These are phyloP conservation scores for Poecilia velifera DNA, from an alignment of 2,797 vertebrate genomes.

Conservation along the genomic window DNA sequence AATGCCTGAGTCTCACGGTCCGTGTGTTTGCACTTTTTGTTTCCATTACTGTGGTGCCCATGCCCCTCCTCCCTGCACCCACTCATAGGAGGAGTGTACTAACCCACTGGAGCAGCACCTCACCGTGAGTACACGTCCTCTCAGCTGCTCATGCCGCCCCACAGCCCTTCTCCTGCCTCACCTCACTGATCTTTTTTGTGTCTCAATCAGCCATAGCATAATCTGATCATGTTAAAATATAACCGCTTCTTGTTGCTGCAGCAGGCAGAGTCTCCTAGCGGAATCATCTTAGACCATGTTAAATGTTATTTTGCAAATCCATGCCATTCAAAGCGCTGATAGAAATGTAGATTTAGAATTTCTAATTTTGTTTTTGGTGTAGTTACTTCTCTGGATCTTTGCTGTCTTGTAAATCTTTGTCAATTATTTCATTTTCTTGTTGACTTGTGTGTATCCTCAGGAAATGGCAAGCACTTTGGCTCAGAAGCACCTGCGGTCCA, in stretches of 20 bases:
- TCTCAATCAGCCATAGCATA: constrained; percentile 23
- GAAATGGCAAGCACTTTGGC: constrained; percentile 97
- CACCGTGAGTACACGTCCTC: constrained; percentile 89
- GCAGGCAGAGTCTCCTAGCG: constrained; percentile 58
- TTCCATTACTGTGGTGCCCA: constrained; percentile 69
- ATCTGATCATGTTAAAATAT: constrained; percentile 32
- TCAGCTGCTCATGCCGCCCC: constrained; percentile 48
- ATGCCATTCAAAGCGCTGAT: constrained; percentile 19
- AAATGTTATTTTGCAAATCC: constrained; percentile 22
- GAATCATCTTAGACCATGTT: constrained; percentile 14
- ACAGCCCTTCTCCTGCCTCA: constrained; percentile 28
- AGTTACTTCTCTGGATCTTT: constrained; percentile 3
- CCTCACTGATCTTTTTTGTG: constrained; percentile 34
- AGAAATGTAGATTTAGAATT: constrained; percentile 20
- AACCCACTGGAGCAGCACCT: constrained; percentile 93
- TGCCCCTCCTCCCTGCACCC: constrained; percentile 58
- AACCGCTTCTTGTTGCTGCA: constrained; percentile 43
- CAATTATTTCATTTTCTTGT: constrained; percentile 24
- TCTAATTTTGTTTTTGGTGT: background rate
- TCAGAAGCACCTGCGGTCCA: constrained; percentile 95
- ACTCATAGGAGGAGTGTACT: constrained; percentile 88
- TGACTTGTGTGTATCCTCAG: constrained; percentile 75
- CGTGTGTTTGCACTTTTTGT: constrained; percentile 73
- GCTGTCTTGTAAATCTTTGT: constrained; percentile 22
- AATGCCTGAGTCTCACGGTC: constrained; percentile 67